Evolutionary conservation across 2,888 invertebrate genomes (phyloP).

Genomic region (Oligia fasciuncula): DNA sequence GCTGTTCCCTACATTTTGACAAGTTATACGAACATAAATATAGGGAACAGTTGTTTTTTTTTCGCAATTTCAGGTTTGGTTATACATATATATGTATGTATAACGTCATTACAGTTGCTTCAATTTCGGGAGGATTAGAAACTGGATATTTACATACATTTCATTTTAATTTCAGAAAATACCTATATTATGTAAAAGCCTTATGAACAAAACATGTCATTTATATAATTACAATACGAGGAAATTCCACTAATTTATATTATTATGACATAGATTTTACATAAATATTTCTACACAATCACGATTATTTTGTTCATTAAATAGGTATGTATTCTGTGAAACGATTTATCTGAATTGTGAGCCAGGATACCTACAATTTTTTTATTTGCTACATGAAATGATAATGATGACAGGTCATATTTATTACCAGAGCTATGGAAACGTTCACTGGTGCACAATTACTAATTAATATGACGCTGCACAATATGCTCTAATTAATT

Average conservation of each 20-base stretch:
- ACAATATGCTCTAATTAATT: too few relatives aligned
- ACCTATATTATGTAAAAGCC: background rate
- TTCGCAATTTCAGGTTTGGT: too few relatives aligned
- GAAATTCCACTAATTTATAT: background rate
- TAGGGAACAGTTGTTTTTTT: too few relatives aligned
- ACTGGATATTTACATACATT: background rate
- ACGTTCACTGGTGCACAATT: too few relatives aligned
- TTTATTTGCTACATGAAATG: slow-evolving; percentile 33
- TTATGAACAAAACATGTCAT: background rate
- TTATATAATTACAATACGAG: background rate
- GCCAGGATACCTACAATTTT: background rate
- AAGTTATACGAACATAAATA: too few relatives aligned
- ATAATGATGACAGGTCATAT: slow-evolving; percentile 56
- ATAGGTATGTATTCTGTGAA: background rate
- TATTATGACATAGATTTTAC: background rate
- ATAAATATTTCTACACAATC: background rate
- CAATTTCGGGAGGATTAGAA: background rate
- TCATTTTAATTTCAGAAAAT: background rate
- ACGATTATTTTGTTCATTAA: background rate
- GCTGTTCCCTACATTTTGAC: too few relatives aligned
- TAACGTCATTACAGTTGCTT: background rate
- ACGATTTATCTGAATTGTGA: slow-evolving; percentile 8
- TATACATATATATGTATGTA: background rate
- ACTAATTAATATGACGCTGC: too few relatives aligned
- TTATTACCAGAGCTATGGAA: slow-evolving; percentile 51